Conservation (phyloP, 1,140 invertebrate genomes). For the Trichoplusia ni region DNA sequence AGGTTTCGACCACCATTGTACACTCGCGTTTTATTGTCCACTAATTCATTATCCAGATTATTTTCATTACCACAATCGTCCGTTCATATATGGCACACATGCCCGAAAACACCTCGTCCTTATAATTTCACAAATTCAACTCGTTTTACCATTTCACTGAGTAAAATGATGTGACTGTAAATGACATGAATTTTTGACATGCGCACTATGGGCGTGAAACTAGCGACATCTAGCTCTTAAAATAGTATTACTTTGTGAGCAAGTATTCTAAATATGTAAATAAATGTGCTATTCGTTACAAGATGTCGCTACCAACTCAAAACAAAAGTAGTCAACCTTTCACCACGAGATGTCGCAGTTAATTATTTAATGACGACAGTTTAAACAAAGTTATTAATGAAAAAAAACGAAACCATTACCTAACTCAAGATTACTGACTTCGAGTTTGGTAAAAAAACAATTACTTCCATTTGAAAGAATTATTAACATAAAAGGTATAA, state of each 20-base stretch:
- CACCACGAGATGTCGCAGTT: too few species aligned
- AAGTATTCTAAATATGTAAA: background rate
- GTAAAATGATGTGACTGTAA: constrained; percentile 74
- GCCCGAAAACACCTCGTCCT: constrained; percentile 51
- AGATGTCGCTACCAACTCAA: constrained; percentile 19
- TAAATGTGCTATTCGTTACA: constrained; percentile 6
- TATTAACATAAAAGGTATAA: too few species aligned
- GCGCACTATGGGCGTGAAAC: constrained; percentile 58
- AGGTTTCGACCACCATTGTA: constrained; percentile 26
- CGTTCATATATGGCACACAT: constrained; percentile 48
- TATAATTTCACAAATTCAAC: constrained; percentile 67
- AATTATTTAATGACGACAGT: too few species aligned
- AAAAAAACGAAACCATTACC: too few species aligned
- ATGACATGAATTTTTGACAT: constrained; percentile 78
- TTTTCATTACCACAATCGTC: constrained; percentile 51
- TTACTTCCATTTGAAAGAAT: too few species aligned
- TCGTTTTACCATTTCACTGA: constrained; percentile 70
- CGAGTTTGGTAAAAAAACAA: too few species aligned
- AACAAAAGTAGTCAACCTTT: too few species aligned
- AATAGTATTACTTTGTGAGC: background rate
- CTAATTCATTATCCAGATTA: constrained; percentile 20
- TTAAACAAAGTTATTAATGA: too few species aligned
- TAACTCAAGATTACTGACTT: too few species aligned
- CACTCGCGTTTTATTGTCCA: constrained; percentile 24
- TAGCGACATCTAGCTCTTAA: constrained; percentile 49